Base-by-base conservation (phyloP, 2,888 invertebrate genomes). In the Oscheius onirici region DNA sequence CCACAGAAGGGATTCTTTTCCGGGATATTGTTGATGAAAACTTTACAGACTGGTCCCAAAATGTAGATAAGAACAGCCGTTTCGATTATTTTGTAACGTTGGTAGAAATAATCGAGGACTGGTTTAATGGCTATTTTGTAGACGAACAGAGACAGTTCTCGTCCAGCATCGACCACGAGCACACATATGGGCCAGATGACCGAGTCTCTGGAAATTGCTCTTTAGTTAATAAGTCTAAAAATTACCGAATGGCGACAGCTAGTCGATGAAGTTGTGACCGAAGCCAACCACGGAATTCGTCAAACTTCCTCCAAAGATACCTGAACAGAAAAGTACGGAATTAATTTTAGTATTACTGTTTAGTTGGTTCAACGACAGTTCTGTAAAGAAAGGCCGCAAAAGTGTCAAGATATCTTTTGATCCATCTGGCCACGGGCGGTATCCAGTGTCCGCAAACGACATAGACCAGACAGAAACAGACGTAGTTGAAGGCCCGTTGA, bases 1-100 rank as follows among this genome's bases (percentile, higher is more conserved):
- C 84, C 83, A 69, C 80, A 81, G 54, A 86, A 82, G 3, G 86
- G 86, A 74, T 80, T 83, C 63, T 82, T 83, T 70, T 86, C 83
- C 3, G 86, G 86, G 41, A 85, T 79, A 71, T 78, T 71, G 2
- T 84, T 77, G 52, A 86, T 75, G 8, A 86, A 75, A 3, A 72
- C 74, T 61, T 86, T 76, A 61, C 79, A 80, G 13, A 82, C 76
- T 10, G 86, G 86, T 8, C 86, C 86, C 17, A 86, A 68, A 3
- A 85, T 43, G 71, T 86, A 81, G 69, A 86, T 84, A 1, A 78
- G 46, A 22, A 58, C 69, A 41, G 71, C 71, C 0, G 76, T 80
- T 43, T 78, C 77, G 13, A 78, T 58, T 15, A 80, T 78, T 63
- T 78, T 80, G 67, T 80, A 80, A 22, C 78, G 43, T n/a, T 74